Percentiles rank a stretch among this genome's conserved stretches.
Evolutionary conservation across 2,113 vertebrate species (phyloP).

Genomic region (Pluvianellus socialis): DNA sequence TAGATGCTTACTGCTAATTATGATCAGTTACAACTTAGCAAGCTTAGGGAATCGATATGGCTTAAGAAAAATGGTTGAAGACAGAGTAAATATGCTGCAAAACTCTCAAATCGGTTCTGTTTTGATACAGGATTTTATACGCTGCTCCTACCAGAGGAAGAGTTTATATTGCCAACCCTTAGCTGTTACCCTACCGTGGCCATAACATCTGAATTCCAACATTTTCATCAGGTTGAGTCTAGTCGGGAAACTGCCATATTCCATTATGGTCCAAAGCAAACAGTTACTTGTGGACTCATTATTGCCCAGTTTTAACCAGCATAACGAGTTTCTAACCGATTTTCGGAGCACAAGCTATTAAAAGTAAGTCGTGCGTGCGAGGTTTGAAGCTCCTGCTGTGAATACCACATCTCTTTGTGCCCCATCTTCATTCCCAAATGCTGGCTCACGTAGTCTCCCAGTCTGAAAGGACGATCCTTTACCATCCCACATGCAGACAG

Average conservation of each 20-base stretch:
- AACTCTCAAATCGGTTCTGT: background rate
- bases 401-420: background rate
- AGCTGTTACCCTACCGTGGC: background rate
- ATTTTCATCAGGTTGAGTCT: background rate
- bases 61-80: background rate
- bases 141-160: background rate
- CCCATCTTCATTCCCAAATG: background rate
- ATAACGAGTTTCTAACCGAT: background rate
- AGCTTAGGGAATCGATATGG: background rate
- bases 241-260: background rate
- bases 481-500: background rate
- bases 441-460: background rate
- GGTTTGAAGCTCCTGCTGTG: conserved; percentile 18
- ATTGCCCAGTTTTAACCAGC: conserved; percentile 1
- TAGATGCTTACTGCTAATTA: background rate
- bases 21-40: background rate
- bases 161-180: background rate
- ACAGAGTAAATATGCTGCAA: background rate
- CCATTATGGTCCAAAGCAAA: conserved; percentile 33
- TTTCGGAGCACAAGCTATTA: background rate
- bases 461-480: background rate
- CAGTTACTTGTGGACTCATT: background rate
- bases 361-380: background rate
- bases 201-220: background rate
- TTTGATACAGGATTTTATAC: background rate